phyloP scores from a whole-genome alignment of 1,140 invertebrate species.

The Trachelipus rathkii region DNA sequence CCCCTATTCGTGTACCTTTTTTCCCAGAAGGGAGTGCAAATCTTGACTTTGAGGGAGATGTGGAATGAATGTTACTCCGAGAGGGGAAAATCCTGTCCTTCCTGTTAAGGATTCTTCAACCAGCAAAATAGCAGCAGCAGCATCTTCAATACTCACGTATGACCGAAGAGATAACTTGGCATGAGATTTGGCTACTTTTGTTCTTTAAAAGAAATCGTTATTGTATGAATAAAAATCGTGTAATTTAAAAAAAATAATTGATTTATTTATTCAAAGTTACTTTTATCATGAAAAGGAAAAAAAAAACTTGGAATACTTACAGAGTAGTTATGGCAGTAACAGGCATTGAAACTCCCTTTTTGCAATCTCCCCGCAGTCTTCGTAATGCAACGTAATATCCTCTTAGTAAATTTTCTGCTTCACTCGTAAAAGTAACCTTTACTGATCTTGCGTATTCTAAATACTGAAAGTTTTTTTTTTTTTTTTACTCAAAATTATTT shows the following conservation, averaged over 20 bases:
- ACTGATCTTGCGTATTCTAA: background rate
- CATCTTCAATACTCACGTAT: background rate
- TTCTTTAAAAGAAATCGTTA: background rate
- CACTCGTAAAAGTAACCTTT: background rate
- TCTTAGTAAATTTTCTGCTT: background rate
- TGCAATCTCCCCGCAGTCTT: background rate
- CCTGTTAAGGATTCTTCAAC: background rate
- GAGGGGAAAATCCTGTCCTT: background rate
- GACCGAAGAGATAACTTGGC: background rate
- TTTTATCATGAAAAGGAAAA: background rate
- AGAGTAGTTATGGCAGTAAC: conserved; percentile 1
- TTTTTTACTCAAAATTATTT: no score
- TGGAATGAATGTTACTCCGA: background rate
- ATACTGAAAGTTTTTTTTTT: background rate
- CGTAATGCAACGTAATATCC: background rate
- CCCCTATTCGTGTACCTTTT: background rate
- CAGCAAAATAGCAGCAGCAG: conserved; percentile 1
- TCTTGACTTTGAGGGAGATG: background rate
- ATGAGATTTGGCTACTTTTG: background rate
- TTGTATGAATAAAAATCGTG: no score
- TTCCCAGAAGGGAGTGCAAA: background rate
- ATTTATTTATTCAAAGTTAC: background rate
- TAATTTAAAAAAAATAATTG: no score
- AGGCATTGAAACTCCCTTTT: background rate
- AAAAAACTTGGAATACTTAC: background rate